Base-by-base conservation (phyloP, 2,113 vertebrate species). In the Alectura lathami region DNA sequence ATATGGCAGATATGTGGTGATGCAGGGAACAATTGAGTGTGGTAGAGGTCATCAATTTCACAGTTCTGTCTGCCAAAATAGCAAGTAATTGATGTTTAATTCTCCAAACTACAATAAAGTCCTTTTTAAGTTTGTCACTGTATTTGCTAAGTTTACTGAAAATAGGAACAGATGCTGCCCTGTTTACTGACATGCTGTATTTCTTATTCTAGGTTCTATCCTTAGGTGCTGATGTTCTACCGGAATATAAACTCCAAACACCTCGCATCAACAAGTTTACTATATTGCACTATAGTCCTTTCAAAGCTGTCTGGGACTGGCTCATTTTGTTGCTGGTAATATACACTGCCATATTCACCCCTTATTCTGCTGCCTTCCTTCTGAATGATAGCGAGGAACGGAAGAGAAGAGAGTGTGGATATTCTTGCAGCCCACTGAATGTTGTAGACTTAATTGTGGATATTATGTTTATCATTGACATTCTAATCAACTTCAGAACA, bases 391-490 rank as follows among this genome's bases (percentile, higher is more conserved):
- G 97, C 63, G 99, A 99, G 97, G 99, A 99, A 95, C 98, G 99
- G 92, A 99, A 98, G 96, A 98, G 99, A 89, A 98, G 99, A 54
- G 98, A 98, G 94, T 99, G 99, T 63, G 99, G 99, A 93, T 99
- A 99, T 96, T 99, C 99, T 67, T 99, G 99, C 98, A 99, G 98
- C 95, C 99, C 99, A 40, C 97, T 99, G 68, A 99, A 99, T 95
- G 98, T 99, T 27, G 99, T 99, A 94, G 99, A 99, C 97, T 98
- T 99, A 96, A 99, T 99, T 67, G 99, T 99, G 98, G 99, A 99
- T 97, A 99, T 99, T 97, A 99, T 99, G 99, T 99, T 99, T 97
- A 99, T 99, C 97, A 99, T 99, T 92, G 99, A 99, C 98, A 99
- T 99, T 97, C 98, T 99, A 88, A 99, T 99, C 96, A 99, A 99